Conservation (phyloP, 2,113 vertebrate species). For the Embiotoca jacksoni region DNA sequence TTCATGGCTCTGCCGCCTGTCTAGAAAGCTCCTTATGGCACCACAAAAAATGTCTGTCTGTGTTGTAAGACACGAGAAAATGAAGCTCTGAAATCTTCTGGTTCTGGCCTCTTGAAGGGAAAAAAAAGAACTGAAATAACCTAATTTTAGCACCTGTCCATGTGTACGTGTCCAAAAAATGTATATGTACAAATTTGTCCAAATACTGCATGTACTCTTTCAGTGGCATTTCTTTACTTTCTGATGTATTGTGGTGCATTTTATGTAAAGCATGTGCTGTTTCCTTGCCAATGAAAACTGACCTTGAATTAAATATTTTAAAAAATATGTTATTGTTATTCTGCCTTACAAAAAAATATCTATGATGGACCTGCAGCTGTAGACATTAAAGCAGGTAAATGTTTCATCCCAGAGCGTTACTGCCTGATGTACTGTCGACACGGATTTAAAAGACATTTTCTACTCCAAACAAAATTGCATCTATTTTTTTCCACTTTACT, state of each 20-base stretch:
- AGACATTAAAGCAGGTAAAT: slow-evolving; percentile 26
- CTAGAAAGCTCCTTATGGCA: neutral
- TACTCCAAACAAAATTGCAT: neutral
- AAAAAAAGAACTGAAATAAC: neutral
- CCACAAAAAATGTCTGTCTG: neutral
- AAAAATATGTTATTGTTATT: neutral
- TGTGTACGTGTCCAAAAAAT: too few species aligned
- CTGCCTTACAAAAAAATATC: neutral
- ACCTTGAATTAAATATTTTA: neutral
- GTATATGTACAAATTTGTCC: too few species aligned
- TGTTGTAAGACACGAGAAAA: neutral
- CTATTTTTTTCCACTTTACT: too few species aligned
- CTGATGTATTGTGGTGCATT: too few species aligned
- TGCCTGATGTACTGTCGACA: neutral
- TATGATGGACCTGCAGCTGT: neutral
- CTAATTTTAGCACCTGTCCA: too few species aligned
- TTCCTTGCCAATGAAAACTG: neutral
- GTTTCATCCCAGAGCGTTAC: slow-evolving; percentile 8
- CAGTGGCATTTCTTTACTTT: too few species aligned
- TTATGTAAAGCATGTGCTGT: too few species aligned
- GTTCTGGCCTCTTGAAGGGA: neutral
- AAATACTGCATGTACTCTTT: too few species aligned
- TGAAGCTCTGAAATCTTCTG: neutral
- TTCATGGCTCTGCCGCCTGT: slow-evolving; percentile 2
- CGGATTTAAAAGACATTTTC: neutral